Percentiles rank a stretch among this genome's conserved stretches.
These are phyloP conservation scores for Eugnorisma glareosa DNA, from an alignment of 2,888 invertebrate species.

Conservation along the genomic window DNA sequence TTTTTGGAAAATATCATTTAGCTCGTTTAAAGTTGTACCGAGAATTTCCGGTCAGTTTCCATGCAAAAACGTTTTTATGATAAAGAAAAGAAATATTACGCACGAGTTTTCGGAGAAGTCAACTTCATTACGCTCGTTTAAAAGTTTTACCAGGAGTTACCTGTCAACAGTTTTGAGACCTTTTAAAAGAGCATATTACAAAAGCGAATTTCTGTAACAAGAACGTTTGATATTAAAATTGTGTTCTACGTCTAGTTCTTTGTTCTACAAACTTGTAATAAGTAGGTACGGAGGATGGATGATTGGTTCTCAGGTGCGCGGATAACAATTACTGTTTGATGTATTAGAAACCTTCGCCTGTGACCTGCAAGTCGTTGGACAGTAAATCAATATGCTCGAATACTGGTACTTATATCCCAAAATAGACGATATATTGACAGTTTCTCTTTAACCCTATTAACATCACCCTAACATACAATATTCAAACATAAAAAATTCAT, in stretches of 20 bases:
- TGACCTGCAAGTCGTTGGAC: slow-evolving; percentile 18
- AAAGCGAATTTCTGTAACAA: background rate
- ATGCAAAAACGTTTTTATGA: background rate
- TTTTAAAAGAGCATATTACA: slow-evolving; percentile 2
- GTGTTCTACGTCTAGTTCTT: background rate
- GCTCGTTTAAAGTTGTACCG: background rate
- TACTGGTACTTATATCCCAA: slow-evolving; percentile 1
- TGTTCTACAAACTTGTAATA: slow-evolving; percentile 1
- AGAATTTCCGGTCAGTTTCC: background rate
- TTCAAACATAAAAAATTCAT: too few relatives aligned
- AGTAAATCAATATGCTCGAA: slow-evolving; percentile 19
- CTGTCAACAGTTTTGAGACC: background rate
- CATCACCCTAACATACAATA: background rate
- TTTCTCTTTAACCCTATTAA: background rate
- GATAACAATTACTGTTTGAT: slow-evolving; percentile 23
- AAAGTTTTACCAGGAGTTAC: background rate
- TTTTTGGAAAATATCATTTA: background rate
- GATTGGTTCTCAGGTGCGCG: slow-evolving; percentile 26
- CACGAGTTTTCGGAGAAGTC: background rate
- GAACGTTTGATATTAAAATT: slow-evolving; percentile 32
- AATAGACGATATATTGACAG: background rate
- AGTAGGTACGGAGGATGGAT: background rate
- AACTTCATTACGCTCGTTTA: background rate
- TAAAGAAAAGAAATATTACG: background rate
- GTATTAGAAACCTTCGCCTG: slow-evolving; percentile 12